Base-by-base conservation (phyloP, 2,797 vertebrate species). In the Urophycis tenuis region DNA sequence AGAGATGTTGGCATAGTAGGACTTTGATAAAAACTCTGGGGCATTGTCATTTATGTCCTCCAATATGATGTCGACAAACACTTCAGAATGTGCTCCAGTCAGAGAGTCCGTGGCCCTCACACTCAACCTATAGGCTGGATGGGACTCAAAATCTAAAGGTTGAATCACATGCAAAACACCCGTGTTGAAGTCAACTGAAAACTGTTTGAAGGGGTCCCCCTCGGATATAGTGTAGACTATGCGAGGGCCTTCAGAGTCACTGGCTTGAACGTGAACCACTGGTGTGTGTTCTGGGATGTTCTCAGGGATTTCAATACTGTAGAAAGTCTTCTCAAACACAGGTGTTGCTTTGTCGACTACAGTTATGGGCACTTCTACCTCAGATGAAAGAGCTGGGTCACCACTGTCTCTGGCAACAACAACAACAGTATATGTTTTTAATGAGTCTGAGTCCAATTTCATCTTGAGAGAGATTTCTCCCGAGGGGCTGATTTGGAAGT, bases 311-410 rank as follows among this genome's bases (percentile, higher is more conserved):
- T 98, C 96, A 72, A 96, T 94, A 76, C 95, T 97, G 80, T 99
- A 99, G 87, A 99, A 99, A 35, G 97, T 88, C 77, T 96, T 99
- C 84, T 99, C 97, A 36, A 99, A 99, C 83, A 98, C 91, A 29
- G 98, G 98, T 92, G 95, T 96, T 73, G 97, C 96, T 93, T 96
- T 97, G 90, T 95, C 96, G 88, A 97, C 95, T 34, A 99, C 94
- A 0, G 94, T 95, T 86, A 99, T 82, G 69, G 94, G 95, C 32
- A 99, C 95, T 5, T 92, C 85, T 29, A 93, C 92, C 86, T 95
- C 95, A 14, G 96, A 90, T 1, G 96, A 96, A 79, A 97, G 95
- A 3, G 93, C 85, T 35, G 94, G 94, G 74, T 94, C 91, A 53
- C 97, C 98, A 45, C 93, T 93, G 78, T 99, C 98, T 85, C 90